Base-by-base conservation (phyloP, 1,140 invertebrate genomes). In the Agrypnia vestita region DNA sequence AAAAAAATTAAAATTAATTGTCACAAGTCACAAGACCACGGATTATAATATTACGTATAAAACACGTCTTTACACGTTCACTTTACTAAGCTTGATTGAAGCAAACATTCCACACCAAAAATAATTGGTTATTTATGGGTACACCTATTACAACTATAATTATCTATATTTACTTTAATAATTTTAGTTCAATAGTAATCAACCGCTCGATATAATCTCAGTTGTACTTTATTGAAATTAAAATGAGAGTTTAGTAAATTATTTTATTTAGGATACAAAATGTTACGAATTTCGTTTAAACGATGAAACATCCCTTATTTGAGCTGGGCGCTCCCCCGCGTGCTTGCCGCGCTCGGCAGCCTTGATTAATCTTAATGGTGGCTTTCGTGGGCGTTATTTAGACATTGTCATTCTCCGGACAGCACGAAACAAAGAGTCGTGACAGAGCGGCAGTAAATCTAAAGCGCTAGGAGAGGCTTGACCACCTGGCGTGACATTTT, bases 401-500 rank as follows among this genome's bases (percentile, higher is more conserved):
- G 13, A 67, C 62, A 46, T 67, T 67, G 62, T 67, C 62, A 67
- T 67, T 67, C 44, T 47, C 43, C 62, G 0, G 13, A 6, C 62
- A n/a, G 12, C 62, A 67, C 62, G 62, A 13, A 67, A 67, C 62
- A 4, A 47, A 13, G 4, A 47, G 35, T 67, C 62, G 35, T 67
- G 62, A 67, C 44, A 67, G 62, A 4, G 11, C 35, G n/a, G 13
- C 44, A 67, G 44, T 67, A 67, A 46, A 67, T 44, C 62, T 13
- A 12, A 6, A 51, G 49, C 8, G 13, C 44, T 7, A 67, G 35
- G 19, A 51, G n/a, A 67, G 62, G 62, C 62, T 67, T 67, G 62
- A 67, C 62, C 62, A 43, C 43, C 44, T 67, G 35, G 35, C 62
- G 62, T 67, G 62, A 13, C 62, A 67, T 13, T 67, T n/a, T 47